Conservation (phyloP, 2,113 vertebrate genomes). For the Semnopithecus entellus region DNA sequence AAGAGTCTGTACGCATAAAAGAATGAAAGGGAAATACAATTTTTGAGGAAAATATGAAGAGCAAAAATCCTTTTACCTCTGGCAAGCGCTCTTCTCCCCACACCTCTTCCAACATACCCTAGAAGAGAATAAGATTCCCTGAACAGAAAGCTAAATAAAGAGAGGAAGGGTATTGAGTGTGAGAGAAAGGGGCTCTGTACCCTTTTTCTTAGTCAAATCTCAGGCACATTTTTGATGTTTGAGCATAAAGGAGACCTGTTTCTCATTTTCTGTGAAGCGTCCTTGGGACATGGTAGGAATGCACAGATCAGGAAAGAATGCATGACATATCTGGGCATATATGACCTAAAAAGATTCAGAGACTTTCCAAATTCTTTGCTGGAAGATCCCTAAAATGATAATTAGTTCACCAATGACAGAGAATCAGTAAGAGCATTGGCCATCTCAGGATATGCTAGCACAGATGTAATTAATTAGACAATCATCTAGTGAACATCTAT, state of each 20-base stretch:
- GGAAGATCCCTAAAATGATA: not conserved
- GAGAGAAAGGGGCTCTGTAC: not conserved
- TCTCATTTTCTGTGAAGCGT: slow-evolving; percentile 5
- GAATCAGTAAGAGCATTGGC: not conserved
- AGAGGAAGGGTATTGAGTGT: not conserved
- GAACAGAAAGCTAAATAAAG: not conserved
- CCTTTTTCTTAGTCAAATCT: not conserved
- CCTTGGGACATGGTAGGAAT: not conserved
- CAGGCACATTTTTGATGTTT: slow-evolving; percentile 2
- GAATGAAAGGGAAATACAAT: not conserved
- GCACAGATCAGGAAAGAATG: not conserved
- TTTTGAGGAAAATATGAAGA: not conserved
- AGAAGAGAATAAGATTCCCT: not conserved
- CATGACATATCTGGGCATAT: not conserved
- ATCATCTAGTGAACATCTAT: not conserved
- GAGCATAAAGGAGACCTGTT: not conserved
- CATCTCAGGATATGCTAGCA: not conserved
- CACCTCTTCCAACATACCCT: not conserved
- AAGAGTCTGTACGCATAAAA: not conserved
- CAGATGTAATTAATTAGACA: not conserved
- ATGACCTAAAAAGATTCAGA: not conserved
- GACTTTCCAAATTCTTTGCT: not conserved
- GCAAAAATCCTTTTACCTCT: not conserved
- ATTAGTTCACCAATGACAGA: not conserved
- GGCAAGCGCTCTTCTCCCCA: not conserved